A percentile compares a stretch with the other conserved stretches of the same genome.
Evolutionary conservation across 2,888 invertebrate genomes (phyloP).

Genomic region (Iselma pallidipennis): DNA sequence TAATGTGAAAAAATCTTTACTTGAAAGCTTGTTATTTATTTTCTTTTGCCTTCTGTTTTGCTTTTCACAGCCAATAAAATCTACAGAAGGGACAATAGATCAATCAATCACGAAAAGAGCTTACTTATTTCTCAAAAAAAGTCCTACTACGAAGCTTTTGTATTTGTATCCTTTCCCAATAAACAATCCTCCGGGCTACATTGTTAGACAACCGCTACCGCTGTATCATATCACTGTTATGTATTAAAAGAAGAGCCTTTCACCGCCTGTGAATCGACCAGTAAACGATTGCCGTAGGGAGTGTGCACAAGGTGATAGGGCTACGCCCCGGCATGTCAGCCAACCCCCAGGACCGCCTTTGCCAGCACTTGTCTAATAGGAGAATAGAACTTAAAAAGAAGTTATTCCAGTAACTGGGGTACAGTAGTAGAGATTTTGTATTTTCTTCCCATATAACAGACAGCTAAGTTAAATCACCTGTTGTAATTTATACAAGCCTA

Average conservation of each 20-base stretch:
- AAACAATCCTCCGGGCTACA: too few relatives aligned
- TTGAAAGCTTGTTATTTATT: not conserved
- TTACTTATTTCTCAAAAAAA: too few relatives aligned
- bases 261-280: not conserved
- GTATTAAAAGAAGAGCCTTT: not conserved
- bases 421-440: too few relatives aligned
- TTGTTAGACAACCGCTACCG: not conserved
- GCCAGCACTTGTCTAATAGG: slow-evolving; percentile 46
- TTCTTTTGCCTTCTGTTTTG: too few relatives aligned
- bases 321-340: slow-evolving; percentile 51
- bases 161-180: too few relatives aligned
- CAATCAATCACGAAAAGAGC: too few relatives aligned
- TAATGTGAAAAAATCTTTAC: too few relatives aligned
- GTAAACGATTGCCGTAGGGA: slow-evolving; percentile 36
- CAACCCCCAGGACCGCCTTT: slow-evolving; percentile 56
- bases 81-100: too few relatives aligned
- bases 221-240: not conserved
- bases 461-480: not conserved
- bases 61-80: too few relatives aligned
- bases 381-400: slow-evolving; percentile 33
- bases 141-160: too few relatives aligned
- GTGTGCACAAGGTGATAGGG: slow-evolving; percentile 43
- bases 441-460: not conserved
- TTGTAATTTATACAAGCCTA: slow-evolving; percentile 7
- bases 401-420: too few relatives aligned